phyloP scores from a whole-genome alignment of 1,140 invertebrate genomes.

The Asbolus verrucosus region DNA sequence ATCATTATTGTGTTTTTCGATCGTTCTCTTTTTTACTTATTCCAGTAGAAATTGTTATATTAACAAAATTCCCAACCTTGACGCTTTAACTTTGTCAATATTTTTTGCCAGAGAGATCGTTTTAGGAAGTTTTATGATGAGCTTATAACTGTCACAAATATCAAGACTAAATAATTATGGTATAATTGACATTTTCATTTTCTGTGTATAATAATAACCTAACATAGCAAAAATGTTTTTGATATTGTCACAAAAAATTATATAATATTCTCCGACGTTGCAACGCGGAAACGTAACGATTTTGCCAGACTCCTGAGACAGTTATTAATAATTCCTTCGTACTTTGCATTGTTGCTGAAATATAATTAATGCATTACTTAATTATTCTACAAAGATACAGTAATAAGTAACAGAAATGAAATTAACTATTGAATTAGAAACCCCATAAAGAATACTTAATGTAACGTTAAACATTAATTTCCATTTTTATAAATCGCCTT shows the following conservation, averaged over 20 bases:
- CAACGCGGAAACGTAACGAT: conserved; percentile 10
- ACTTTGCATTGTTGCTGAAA: conserved; percentile 14
- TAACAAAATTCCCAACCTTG: background rate
- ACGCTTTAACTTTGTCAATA: conserved; percentile 28
- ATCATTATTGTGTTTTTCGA: conserved; percentile 25
- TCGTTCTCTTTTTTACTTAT: conserved; percentile 5
- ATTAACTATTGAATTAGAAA: background rate
- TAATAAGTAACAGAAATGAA: conserved; percentile 10
- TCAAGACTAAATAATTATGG: conserved; percentile 6
- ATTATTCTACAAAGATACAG: conserved; percentile 24
- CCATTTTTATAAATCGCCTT: conserved; percentile 8
- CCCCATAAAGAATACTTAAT: background rate
- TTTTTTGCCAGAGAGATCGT: background rate
- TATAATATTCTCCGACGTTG: too few relatives aligned
- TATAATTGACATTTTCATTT: background rate
- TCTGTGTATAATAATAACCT: too few relatives aligned
- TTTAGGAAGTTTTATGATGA: background rate
- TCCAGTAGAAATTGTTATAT: conserved; percentile 1
- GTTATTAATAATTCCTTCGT: conserved; percentile 14
- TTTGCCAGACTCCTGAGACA: background rate
- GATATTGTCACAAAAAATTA: too few relatives aligned
- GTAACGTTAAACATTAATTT: conserved; percentile 12
- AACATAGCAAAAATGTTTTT: background rate
- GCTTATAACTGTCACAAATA: background rate
- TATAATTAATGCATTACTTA: conserved; percentile 31